These are phyloP conservation scores for Goniozus legneri DNA, from an alignment of 1,140 invertebrate genomes.

Conservation along the genomic window DNA sequence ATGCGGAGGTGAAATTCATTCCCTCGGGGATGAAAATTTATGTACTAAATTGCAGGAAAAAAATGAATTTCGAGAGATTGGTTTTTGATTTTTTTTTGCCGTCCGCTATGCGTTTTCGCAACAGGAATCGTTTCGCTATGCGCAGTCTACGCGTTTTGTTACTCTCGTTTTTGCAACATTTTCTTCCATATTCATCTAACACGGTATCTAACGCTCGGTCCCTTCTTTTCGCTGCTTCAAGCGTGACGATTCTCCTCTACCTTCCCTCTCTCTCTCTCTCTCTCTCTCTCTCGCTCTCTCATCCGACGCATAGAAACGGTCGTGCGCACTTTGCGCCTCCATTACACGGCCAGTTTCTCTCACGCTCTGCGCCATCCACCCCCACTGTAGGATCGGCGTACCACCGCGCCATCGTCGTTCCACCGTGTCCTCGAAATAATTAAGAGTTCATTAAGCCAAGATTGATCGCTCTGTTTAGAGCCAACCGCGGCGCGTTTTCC, in stretches of 20 bases:
- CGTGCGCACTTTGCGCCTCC: slow-evolving; percentile 46
- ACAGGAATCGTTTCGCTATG: too few relatives aligned
- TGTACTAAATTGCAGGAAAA: too few relatives aligned
- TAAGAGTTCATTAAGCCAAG: slow-evolving; percentile 52
- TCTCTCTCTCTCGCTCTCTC: slow-evolving; percentile 14
- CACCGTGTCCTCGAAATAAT: slow-evolving; percentile 52
- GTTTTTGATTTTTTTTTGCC: too few relatives aligned
- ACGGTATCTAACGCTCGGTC: slow-evolving; percentile 11
- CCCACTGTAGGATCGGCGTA: too few relatives aligned
- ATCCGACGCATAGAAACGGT: slow-evolving; percentile 18
- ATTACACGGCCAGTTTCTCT: slow-evolving; percentile 51
- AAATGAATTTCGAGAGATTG: too few relatives aligned
- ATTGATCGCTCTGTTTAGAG: slow-evolving; percentile 42
- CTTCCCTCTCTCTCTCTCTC: slow-evolving; percentile 16
- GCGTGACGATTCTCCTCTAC: slow-evolving; percentile 8
- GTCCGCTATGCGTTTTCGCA: too few relatives aligned
- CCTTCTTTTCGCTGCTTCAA: background rate
- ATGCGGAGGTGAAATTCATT: too few relatives aligned
- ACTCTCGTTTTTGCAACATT: slow-evolving; percentile 24
- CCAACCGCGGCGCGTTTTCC: slow-evolving; percentile 11
- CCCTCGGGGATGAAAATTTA: too few relatives aligned
- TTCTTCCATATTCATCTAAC: slow-evolving; percentile 43
- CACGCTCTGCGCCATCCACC: slow-evolving; percentile 12
- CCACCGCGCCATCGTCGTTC: slow-evolving; percentile 13
- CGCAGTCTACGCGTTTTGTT: too few relatives aligned